These are phyloP conservation scores for Brachynemurus nebulosus DNA, from an alignment of 2,888 invertebrate species.

Conservation along the genomic window DNA sequence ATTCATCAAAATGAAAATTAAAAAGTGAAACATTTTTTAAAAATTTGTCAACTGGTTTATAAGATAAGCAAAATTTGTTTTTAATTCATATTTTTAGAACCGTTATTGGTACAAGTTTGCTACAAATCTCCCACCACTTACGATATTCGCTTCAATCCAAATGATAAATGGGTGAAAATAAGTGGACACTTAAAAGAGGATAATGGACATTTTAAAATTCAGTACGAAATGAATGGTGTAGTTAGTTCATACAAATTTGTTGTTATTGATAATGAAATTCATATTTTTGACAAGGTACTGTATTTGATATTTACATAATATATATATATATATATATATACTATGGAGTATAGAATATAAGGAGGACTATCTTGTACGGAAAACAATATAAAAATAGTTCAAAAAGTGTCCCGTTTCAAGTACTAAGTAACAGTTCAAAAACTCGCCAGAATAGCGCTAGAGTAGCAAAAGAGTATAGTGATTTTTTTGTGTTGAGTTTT, in stretches of 20 bases:
- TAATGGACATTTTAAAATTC: slow-evolving; percentile 17
- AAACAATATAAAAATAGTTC: too few species aligned
- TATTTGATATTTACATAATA: slow-evolving; percentile 6
- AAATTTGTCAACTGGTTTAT: neutral
- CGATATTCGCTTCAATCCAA: slow-evolving; percentile 33
- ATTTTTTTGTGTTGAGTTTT: too few species aligned
- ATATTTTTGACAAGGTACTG: slow-evolving; percentile 48
- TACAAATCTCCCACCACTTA: slow-evolving; percentile 34
- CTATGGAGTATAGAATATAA: too few species aligned
- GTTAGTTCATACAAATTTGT: slow-evolving; percentile 28
- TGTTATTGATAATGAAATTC: slow-evolving; percentile 39
- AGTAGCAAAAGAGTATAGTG: too few species aligned
- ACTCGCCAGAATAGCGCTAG: too few species aligned
- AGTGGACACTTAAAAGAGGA: slow-evolving; percentile 29
- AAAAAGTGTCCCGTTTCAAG: too few species aligned
- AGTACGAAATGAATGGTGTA: neutral
- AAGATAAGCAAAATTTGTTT: slow-evolving; percentile 7
- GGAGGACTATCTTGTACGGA: too few species aligned
- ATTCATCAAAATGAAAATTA: too few species aligned
- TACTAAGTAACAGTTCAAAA: too few species aligned
- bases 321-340: too few species aligned
- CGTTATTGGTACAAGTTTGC: slow-evolving; percentile 40
- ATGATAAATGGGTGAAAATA: slow-evolving; percentile 41
- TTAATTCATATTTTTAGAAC: slow-evolving; percentile 35
- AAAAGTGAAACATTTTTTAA: neutral